These are phyloP conservation scores for Aradus depressus DNA, from an alignment of 2,888 invertebrate species.

Conservation along the genomic window DNA sequence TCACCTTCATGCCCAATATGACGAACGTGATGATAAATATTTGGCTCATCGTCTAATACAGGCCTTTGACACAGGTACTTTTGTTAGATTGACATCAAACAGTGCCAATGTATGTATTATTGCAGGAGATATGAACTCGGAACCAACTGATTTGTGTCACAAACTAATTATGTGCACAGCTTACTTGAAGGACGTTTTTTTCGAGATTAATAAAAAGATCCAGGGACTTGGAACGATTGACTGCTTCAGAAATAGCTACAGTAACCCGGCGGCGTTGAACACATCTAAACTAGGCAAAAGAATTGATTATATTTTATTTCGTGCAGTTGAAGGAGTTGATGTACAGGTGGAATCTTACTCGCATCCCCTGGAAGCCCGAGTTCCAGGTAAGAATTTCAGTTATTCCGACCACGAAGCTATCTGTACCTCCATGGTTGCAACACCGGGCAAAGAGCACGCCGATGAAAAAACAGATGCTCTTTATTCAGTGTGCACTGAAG, in stretches of 20 bases:
- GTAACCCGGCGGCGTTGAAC: constrained; percentile 43
- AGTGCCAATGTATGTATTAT: constrained; percentile 72
- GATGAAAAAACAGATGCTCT: no score
- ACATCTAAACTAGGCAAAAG: constrained; percentile 63
- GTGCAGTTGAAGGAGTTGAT: constrained; percentile 35
- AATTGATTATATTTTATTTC: constrained; percentile 83
- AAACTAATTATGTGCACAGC: constrained; percentile 26
- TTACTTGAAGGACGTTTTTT: constrained; percentile 32
- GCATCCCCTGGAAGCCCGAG: constrained; percentile 42
- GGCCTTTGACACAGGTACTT: constrained; percentile 89
- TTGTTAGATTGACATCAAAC: constrained; percentile 72
- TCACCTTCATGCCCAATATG: constrained; percentile 93
- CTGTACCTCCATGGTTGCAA: no score
- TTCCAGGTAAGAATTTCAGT: constrained; percentile 60
- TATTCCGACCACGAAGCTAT: constrained; percentile 89
- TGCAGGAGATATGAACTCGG: constrained; percentile 90
- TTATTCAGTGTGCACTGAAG: no score
- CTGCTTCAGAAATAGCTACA: constrained; percentile 71
- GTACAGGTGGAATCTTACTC: constrained; percentile 24
- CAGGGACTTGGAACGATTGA: constrained; percentile 60
- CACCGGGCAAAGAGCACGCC: no score
- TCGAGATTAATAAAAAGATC: constrained; percentile 1
- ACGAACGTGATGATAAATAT: constrained; percentile 71
- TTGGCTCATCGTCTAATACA: constrained; percentile 84
- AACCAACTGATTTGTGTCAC: constrained; percentile 73